These are phyloP conservation scores for Cephalopachus bancanus DNA, from an alignment of 2,797 vertebrate genomes.

Conservation along the genomic window DNA sequence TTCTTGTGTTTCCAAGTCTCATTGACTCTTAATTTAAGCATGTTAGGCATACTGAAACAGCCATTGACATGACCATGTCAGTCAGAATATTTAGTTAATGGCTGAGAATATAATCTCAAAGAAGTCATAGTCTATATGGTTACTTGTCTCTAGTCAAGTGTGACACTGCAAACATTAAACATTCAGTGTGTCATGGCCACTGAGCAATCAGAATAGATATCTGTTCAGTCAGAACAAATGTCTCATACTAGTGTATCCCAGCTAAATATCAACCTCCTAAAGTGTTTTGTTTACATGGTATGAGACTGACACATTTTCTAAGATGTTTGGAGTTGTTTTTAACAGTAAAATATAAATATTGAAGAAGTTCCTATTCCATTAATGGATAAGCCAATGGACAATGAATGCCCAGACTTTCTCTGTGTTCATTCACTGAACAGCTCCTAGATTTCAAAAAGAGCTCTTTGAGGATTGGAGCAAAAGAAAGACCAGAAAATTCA, in stretches of 20 bases:
- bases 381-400: background rate
- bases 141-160: background rate
- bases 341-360: background rate
- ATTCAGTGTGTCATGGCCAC: background rate
- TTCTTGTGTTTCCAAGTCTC: background rate
- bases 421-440: background rate
- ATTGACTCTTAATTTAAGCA: background rate
- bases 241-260: background rate
- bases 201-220: background rate
- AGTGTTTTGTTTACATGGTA: background rate
- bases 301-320: background rate
- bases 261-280: background rate
- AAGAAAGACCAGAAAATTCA: conserved; percentile 17
- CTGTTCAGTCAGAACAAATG: background rate
- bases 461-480: background rate
- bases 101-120: background rate
- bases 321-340: background rate
- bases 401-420: background rate
- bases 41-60: background rate
- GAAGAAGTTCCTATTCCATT: background rate
- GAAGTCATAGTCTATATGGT: background rate
- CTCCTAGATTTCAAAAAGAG: background rate
- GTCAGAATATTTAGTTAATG: background rate
- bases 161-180: background rate
- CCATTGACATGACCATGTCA: background rate